A percentile compares a stretch with the other conserved stretches of the same genome.
Evolutionary conservation across 2,113 vertebrate species (phyloP).

Genomic region (Trogon melanurus): DNA sequence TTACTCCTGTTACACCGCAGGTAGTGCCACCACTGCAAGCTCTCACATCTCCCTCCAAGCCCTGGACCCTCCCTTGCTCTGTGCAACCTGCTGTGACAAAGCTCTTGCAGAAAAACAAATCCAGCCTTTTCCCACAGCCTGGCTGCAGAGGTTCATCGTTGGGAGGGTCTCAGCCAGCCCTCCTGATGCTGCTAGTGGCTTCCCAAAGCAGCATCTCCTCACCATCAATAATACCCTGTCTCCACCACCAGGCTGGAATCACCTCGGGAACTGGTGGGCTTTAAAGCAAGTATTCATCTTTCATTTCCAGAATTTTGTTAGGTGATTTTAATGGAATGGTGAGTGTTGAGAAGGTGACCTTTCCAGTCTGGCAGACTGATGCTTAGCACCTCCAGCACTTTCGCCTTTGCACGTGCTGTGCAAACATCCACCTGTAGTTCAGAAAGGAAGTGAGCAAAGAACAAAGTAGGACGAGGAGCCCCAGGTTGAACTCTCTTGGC

Average conservation of each 20-base stretch:
- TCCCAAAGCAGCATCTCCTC: not conserved
- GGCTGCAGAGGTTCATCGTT: not conserved
- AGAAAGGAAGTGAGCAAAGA: not conserved
- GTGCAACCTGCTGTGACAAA: accelerated
- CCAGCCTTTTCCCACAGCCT: not conserved
- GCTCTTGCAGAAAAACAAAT: not conserved
- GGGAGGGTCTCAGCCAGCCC: not conserved
- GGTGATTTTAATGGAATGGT: not conserved
- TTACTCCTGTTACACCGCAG: not conserved
- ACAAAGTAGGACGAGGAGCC: not conserved
- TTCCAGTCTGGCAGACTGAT: not conserved
- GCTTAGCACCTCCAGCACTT: not conserved
- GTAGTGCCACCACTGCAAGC: not conserved
- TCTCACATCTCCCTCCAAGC: not conserved
- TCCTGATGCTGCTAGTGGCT: not conserved
- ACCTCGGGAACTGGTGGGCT: not conserved
- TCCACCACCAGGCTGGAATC: not conserved
- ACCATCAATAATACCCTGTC: not conserved
- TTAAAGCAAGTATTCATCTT: not conserved
- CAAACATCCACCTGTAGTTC: not conserved
- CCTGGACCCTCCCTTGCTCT: not conserved
- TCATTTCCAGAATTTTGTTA: not conserved
- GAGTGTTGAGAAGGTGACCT: not conserved
- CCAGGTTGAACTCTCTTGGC: not conserved
- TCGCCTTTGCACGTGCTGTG: not conserved